Evolutionary conservation across 2,113 vertebrate genomes (phyloP), one percentile per base, ranked within the genome.

Genomic region (Vanacampus margaritifer): DNA sequence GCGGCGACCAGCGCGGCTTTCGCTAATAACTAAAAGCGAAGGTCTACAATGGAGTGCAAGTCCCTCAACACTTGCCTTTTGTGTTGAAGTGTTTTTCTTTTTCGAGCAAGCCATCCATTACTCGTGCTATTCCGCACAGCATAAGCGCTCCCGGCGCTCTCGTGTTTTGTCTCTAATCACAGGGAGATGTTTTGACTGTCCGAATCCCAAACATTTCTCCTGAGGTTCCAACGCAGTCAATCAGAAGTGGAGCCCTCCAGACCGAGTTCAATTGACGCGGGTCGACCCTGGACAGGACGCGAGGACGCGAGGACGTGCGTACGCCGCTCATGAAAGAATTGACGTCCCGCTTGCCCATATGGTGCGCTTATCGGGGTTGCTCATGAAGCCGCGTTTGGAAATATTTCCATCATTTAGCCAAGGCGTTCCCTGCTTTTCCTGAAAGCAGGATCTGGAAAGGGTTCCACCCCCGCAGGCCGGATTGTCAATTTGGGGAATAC

Each of bases 311-410:
- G n/a, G n/a, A n/a, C n/a, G n/a, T 79, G 65, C 62, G 70, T 24
- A 54, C 57, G 32, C 35, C 17, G 45, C 78, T 68, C 21, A 56
- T 63, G 60, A 58, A 36, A 72, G 61, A 51, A 48, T 77, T 67
- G 19, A 57, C 56, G 50, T 79, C 69, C 53, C 45, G 43, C 54
- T 9, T 48, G 37, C 60, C 65, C 41, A 65, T n/a, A 76, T 70
- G 73, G 66, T 66, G 69, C 73, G 1, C 70, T 65, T 71, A 79
- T 79, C 89, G 80, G 80, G 68, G 58, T 75, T 75, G 56, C n/a
- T n/a, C n/a, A 79, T 86, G 80, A 82, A 85, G 76, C 45, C 43
- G 36, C 86, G 75, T 32, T 84, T 88, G 71, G 87, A 89, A 89
- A 71, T 9, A 3, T 66, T 76, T 73, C 11, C 41, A 43, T 26